Evolutionary conservation across 1,140 invertebrate species (phyloP), one percentile per base, ranked within the genome.

Genomic region (Drosophila trapezifrons): DNA sequence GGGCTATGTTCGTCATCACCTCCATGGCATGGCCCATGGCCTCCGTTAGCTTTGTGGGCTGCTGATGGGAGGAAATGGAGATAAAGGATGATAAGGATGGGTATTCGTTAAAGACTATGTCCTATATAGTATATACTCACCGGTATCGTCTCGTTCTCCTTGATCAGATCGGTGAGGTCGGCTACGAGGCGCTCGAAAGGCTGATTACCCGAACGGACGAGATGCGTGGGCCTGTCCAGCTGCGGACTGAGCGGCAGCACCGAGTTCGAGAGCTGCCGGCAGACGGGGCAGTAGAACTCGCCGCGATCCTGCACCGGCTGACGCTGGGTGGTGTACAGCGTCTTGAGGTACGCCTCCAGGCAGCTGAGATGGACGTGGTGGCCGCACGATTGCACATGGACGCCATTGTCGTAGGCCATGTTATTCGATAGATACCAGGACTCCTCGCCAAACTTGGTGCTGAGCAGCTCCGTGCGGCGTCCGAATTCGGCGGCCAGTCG

Each of bases 341-440:
- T 97, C 65, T 95, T 94, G 47, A 98, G 93, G 93, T 99, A 99
- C 0, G 97, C 96, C 90, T 96, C 96, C 72, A 98, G 95, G 93
- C 98, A 99, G 87, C 97, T 96, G 58, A 99, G 93, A 93, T 99
- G 98, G 35, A 99, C 93, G 92, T 98, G 97, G 93, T 99, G 98
- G 12, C 98, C 98, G 93, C 98, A 99, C 1, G 98, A 98, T 93
- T 98, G 97, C n/a, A 98, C 97, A 91, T 97, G 96, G 18, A 99
- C 96, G 32, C 98, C 98, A 63, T 97, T 97, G 92, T 98, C 97
- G 96, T 97, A 98, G 4, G 97, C 97, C 76, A 96, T 95, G 92
- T 97, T 98, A 22, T 98, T 94, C 2, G 97, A 96, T 46, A 97
- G 91, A 86, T 97, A 94, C 96, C 96, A 98, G 0, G 97, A 97